Percentiles rank a stretch among this genome's conserved stretches.
Conservation (phyloP, 2,113 vertebrate species). For the Gambusia affinis region DNA sequence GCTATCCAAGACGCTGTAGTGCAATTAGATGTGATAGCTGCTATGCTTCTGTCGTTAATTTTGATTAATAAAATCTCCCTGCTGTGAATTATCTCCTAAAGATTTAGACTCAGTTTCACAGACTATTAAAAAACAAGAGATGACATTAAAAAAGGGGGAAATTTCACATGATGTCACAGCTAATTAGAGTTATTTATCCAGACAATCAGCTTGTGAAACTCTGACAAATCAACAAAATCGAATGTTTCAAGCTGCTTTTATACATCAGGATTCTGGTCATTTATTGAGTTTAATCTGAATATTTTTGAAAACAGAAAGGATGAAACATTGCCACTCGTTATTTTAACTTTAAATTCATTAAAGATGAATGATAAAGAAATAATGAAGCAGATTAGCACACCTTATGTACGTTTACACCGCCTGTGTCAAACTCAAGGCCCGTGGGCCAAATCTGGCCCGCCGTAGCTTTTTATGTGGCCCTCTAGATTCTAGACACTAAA, state of each 20-base stretch:
- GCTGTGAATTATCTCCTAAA: slow-evolving; percentile 16
- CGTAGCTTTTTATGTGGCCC: no score
- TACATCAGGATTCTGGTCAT: neutral
- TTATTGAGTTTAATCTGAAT: no score
- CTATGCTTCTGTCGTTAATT: slow-evolving; percentile 32
- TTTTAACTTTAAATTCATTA: no score
- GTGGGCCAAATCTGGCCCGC: no score
- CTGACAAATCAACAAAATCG: neutral
- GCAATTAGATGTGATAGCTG: slow-evolving; percentile 43
- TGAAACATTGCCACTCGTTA: no score
- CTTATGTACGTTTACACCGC: no score
- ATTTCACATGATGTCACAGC: neutral
- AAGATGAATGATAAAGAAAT: no score
- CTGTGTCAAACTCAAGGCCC: no score
- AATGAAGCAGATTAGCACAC: no score
- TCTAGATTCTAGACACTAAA: no score
- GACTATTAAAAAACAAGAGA: neutral
- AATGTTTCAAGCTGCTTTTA: neutral
- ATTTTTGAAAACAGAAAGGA: no score
- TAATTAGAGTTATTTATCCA: neutral
- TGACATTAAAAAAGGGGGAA: no score
- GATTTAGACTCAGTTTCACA: slow-evolving; percentile 17
- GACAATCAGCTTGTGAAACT: neutral
- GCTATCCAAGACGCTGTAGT: slow-evolving; percentile 45
- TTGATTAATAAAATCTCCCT: neutral